Base-by-base conservation (phyloP, 2,797 vertebrate species). In the Lagorchestes hirsutus region DNA sequence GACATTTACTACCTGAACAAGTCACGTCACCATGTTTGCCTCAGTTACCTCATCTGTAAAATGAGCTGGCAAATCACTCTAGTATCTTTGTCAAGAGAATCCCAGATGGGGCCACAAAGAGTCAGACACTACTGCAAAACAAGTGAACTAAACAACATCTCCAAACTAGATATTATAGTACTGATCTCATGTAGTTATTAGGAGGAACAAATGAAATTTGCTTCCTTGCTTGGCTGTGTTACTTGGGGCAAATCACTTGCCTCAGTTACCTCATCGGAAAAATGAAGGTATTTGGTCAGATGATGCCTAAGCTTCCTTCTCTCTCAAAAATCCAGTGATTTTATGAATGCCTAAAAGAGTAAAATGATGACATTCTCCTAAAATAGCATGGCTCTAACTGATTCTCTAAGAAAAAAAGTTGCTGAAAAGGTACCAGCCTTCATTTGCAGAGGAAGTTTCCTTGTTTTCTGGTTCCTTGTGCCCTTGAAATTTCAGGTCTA, bases 231-330 rank as follows among this genome's bases (percentile, higher is more conserved):
- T 62, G 59, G 31, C 11, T 62, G 8, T 62, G 62, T 67, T 13
- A 62, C 31, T 34, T 62, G 31, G 58, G 31, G 31, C 59, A 62
- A 62, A 10, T 28, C 24, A 59, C 28, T 59, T 59, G 59, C 31
- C 11, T 62, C 10, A 62, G 59, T 31, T 62, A 62, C 29, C 4
- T 34, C 31, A 31, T 31, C 4, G 22, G 5, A 46, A 24, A 82
- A 82, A 82, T 82, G n/a, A 82, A 82, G 74, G n/a, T 46, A 82
- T 82, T 82, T 90, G 12, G 90, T 27, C 58, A 93, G 59, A 91
- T 91, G 24, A 90, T 28, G 22, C 9, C 9, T 92, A 54, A 40
- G 90, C 54, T 74, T 0, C 27, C n/a, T 57, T 95, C 92, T 11
- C 59, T 58, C 91, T 94, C 2, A 94, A 92, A 93, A 94, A 56